phyloP scores from a whole-genome alignment of 1,140 invertebrate genomes.

The Caenorhabditis elegans region WBcel235 BX284606.5:2904001-2904500 shows the following conservation, averaged over 20 bases:
- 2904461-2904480: no score
- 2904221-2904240: slow-evolving; percentile 26
- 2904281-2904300: neutral
- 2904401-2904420: no score
- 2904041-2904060: slow-evolving; percentile 12
- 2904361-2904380: neutral
- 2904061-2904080: neutral
- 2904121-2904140: neutral
- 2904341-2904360: slow-evolving; percentile 1
- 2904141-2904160: neutral
- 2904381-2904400: neutral
- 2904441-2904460: no score
- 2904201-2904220: slow-evolving; percentile 1
- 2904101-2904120: neutral
- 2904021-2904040: neutral
- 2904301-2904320: neutral
- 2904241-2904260: no score
- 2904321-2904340: neutral
- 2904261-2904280: neutral
- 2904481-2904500: no score
- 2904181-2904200: slow-evolving; percentile 21
- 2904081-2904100: slow-evolving; percentile 9
- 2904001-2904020: neutral
- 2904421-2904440: no score
- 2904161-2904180: neutral